Conservation (phyloP, 2,797 vertebrate genomes). For the Margarornis squamiger region DNA sequence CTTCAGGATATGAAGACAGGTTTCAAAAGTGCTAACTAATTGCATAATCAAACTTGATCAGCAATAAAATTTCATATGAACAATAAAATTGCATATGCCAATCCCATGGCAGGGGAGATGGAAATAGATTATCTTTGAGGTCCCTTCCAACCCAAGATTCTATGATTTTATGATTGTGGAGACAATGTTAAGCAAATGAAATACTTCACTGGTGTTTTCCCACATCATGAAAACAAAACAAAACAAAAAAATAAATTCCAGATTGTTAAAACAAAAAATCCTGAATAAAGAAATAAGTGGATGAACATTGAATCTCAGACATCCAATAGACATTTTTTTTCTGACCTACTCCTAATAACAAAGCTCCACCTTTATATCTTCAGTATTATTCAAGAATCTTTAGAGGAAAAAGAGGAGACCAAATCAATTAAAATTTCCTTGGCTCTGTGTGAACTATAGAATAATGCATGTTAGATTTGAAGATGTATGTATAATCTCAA, state of each 20-base stretch:
- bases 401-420: not conserved
- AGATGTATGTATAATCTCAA: not conserved
- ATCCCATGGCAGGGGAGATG: not conserved
- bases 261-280: not conserved
- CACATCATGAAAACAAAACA: not conserved
- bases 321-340: not conserved
- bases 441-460: not conserved
- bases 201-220: not conserved
- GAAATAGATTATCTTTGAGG: not conserved
- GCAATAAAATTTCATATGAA: not conserved
- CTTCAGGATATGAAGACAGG: not conserved
- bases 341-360: not conserved
- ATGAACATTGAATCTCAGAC: not conserved
- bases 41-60: not conserved
- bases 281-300: not conserved
- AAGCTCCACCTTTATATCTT: not conserved
- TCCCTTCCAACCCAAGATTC: not conserved
- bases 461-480: not conserved
- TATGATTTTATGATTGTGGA: not conserved
- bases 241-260: not conserved
- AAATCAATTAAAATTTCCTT: not conserved
- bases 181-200: not conserved
- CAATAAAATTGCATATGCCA: not conserved
- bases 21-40: not conserved
- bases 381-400: not conserved